Evolutionary conservation across 2,797 vertebrate species (phyloP).

Genomic region (Antennarius maculatus): DNA sequence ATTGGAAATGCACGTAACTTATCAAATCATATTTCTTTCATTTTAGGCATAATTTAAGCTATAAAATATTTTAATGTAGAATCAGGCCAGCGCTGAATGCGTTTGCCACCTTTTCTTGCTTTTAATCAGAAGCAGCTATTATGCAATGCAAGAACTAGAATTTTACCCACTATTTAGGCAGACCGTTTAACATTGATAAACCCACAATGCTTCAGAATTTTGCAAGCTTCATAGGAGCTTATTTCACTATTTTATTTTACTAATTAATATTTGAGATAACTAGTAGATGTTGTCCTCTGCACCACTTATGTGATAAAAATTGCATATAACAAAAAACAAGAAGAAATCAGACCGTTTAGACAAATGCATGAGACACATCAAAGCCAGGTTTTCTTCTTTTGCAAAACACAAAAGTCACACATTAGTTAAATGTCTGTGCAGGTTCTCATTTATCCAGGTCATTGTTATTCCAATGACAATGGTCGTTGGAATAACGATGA

Average conservation of each 20-base stretch:
- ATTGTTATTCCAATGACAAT: no score
- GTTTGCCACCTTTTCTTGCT: constrained; percentile 8
- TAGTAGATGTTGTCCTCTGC: background rate
- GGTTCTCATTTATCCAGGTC: no score
- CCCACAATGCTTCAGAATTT: background rate
- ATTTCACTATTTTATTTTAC: background rate
- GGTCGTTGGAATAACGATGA: no score
- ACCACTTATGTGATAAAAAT: background rate
- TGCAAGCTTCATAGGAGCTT: background rate
- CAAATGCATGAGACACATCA: constrained; percentile 1
- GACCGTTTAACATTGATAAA: background rate
- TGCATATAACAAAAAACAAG: background rate
- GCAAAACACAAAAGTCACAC: background rate
- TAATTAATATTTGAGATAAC: background rate
- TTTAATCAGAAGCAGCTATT: constrained; percentile 9
- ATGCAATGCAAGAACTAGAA: background rate
- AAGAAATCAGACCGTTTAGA: background rate
- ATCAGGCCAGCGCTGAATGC: constrained; percentile 26
- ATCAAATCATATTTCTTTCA: constrained; percentile 26
- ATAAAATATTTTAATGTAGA: constrained; percentile 28
- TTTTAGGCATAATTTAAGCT: constrained; percentile 31
- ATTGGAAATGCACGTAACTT: constrained; percentile 35
- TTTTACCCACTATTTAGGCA: background rate
- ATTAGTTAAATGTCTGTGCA: no score
- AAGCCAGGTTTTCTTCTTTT: background rate